Evolutionary conservation across 2,113 vertebrate species (phyloP).

Genomic region (Phylloscopus trochilus): DNA sequence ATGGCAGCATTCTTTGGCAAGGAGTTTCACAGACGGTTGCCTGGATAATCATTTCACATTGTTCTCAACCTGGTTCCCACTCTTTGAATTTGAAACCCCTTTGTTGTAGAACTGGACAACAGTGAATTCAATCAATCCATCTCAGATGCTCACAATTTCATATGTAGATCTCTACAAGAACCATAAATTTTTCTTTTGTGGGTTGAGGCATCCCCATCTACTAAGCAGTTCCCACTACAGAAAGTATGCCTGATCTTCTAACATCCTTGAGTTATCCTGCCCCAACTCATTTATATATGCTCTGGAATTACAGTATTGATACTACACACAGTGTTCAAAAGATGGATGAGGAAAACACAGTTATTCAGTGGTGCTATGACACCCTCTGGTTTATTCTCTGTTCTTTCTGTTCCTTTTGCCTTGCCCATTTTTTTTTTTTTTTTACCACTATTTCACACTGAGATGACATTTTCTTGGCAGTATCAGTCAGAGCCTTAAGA

Average conservation of each 20-base stretch:
- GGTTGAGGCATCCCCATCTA: neutral
- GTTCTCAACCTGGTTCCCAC: neutral
- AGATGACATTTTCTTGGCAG: neutral
- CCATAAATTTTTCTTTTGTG: neutral
- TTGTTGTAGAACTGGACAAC: neutral
- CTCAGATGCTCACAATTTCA: neutral
- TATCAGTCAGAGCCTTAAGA: neutral
- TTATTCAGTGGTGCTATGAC: neutral
- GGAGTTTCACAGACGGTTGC: neutral
- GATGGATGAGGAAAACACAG: neutral
- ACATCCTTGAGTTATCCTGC: neutral
- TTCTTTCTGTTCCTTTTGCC: neutral
- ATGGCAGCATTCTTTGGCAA: neutral
- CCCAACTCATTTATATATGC: neutral
- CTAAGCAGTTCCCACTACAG: neutral
- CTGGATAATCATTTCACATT: neutral
- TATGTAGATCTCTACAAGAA: neutral
- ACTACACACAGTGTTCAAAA: neutral
- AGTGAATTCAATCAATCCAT: neutral
- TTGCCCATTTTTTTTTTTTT: neutral
- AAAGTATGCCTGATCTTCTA: neutral
- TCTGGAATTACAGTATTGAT: neutral
- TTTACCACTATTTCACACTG: neutral
- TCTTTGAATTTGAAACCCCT: neutral
- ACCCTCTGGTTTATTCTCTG: neutral